Percentiles rank a stretch among this genome's conserved stretches.
Evolutionary conservation across 2,113 vertebrate genomes (phyloP).

Genomic region (Casuarius casuarius): DNA sequence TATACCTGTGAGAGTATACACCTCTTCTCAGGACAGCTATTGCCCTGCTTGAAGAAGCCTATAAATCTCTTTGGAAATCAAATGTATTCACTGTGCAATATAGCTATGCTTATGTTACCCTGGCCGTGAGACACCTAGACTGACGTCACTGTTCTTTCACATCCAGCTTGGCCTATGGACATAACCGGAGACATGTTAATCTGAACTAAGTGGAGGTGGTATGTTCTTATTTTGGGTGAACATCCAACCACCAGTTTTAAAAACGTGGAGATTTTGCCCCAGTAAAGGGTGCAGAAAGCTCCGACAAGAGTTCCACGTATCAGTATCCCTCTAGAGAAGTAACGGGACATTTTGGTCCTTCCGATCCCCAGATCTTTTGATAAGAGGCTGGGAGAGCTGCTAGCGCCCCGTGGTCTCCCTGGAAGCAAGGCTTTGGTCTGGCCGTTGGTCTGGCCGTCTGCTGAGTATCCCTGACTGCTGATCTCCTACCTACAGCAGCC

Average conservation of each 20-base stretch:
- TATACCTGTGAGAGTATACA: not conserved
- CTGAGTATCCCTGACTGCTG: not conserved
- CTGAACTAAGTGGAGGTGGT: not conserved
- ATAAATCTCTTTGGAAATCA: not conserved
- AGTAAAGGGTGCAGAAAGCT: not conserved
- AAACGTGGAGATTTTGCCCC: accelerated
- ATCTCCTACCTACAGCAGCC: not conserved
- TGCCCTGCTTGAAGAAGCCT: not conserved
- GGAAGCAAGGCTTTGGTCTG: not conserved
- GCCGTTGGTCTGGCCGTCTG: not conserved
- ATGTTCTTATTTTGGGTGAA: accelerated
- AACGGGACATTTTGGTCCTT: not conserved
- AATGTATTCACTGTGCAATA: not conserved
- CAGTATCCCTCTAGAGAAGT: not conserved
- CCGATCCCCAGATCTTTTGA: not conserved
- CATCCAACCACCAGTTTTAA: not conserved
- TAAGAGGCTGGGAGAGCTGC: not conserved
- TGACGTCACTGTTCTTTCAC: not conserved
- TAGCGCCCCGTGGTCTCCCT: not conserved
- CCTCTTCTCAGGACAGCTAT: not conserved
- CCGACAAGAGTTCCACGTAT: not conserved
- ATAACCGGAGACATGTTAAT: not conserved
- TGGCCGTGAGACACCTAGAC: not conserved
- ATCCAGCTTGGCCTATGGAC: not conserved
- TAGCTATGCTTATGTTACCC: not conserved